These are phyloP conservation scores for Tautogolabrus adspersus DNA, from an alignment of 2,113 vertebrate genomes.

Conservation along the genomic window DNA sequence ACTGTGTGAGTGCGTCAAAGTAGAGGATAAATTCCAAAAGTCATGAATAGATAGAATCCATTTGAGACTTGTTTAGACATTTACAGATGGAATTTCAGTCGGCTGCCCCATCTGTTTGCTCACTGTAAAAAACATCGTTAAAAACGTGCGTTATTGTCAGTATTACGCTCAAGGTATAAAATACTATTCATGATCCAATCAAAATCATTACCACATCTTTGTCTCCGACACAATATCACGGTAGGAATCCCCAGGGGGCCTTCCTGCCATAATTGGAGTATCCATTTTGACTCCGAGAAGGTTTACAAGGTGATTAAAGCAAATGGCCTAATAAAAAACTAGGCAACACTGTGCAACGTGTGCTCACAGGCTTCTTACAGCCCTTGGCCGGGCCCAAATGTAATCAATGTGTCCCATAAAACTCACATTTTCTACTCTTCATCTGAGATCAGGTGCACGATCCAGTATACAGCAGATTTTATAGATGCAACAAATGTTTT, in stretches of 20 bases:
- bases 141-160: constrained; percentile 16
- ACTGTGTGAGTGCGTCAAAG: constrained; percentile 23
- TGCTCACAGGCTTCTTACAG: constrained; percentile 53
- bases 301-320: constrained; percentile 81
- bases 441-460: constrained; percentile 72
- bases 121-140: constrained; percentile 34
- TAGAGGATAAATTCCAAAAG: constrained; percentile 65
- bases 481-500: constrained; percentile 73
- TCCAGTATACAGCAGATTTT: constrained; percentile 64
- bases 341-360: constrained; percentile 61
- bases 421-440: constrained; percentile 68
- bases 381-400: constrained; percentile 67
- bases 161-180: neutral
- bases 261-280: constrained; percentile 58
- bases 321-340: constrained; percentile 78
- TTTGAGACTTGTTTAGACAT: neutral
- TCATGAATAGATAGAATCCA: constrained; percentile 45
- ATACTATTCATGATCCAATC: constrained; percentile 27
- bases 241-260: constrained; percentile 48
- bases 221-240: constrained; percentile 36
- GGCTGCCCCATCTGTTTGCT: constrained; percentile 1
- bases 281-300: constrained; percentile 70
- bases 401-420: constrained; percentile 81
- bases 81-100: neutral
- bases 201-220: constrained; percentile 28